Base-by-base conservation (phyloP, 2,888 invertebrate genomes). In the Salpingus planirostris region DNA sequence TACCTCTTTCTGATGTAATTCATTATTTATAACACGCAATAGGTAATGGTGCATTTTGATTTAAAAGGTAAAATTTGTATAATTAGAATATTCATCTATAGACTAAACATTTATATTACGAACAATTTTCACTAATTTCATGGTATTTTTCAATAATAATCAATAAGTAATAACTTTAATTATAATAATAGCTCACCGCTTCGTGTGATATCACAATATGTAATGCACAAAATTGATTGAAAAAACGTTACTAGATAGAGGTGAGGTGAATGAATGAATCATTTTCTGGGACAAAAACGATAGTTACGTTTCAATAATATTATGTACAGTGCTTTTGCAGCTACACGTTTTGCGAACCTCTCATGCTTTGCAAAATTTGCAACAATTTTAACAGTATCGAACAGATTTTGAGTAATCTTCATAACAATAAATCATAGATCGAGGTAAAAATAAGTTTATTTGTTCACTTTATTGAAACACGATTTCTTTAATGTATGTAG, bases 291-390 rank as follows among this genome's bases (percentile, higher is more conserved):
- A n/a, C n/a, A n/a, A n/a, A n/a, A n/a, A n/a, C n/a, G n/a, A n/a
- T n/a, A n/a, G n/a, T n/a, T n/a, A n/a, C n/a, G n/a, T n/a, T n/a
- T n/a, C n/a, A n/a, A n/a, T n/a, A n/a, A n/a, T n/a, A n/a, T 33
- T 62, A 62, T 62, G 38, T 62, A 62, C 62, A 62, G 58, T 60
- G 60, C 59, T 56, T 52, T 43, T 52, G 47, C 52, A 60, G 62
- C 59, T 62, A 61, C 60, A 59, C 60, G 60, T 62, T 60, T 62
- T 54, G 55, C 62, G 60, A 62, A 62, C 62, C 59, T 55, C 53
- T 33, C 13, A 35, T 39, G 28, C n/a, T n/a, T n/a, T n/a, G n/a
- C n/a, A n/a, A 33, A 38, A 29, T 14, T 34, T 34, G 31, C 27
- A 30, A 33, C 31, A 31, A 38, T 30, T 33, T 28, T 8, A 12